Conservation (phyloP, 1,140 invertebrate species). For the Drosophila paulistorum region DNA sequence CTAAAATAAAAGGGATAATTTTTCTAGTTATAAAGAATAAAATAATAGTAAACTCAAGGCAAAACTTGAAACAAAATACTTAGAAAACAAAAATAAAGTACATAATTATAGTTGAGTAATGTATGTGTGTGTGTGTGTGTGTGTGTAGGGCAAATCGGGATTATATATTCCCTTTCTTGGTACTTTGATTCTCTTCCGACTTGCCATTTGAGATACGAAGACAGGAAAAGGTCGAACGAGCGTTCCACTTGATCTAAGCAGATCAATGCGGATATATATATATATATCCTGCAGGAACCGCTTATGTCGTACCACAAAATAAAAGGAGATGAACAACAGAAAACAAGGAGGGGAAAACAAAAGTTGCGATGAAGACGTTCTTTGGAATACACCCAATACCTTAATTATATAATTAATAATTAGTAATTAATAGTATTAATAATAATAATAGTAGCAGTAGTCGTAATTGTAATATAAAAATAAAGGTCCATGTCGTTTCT, state of each 20-base stretch:
- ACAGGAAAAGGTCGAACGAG: neutral
- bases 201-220: no score
- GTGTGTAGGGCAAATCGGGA: slow-evolving; percentile 18
- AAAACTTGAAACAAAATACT: slow-evolving; percentile 1
- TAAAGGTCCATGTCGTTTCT: no score
- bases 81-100: neutral
- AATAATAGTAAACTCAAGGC: neutral
- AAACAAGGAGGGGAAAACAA: neutral
- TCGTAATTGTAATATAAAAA: slow-evolving; percentile 28
- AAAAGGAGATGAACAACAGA: neutral
- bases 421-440: slow-evolving; percentile 25
- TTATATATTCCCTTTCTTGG: neutral
- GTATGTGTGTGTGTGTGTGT: slow-evolving; percentile 32
- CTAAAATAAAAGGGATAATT: slow-evolving; percentile 8
- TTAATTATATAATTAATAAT: slow-evolving; percentile 15
- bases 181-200: no score
- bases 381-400: slow-evolving; percentile 8
- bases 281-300: neutral
- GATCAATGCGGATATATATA: neutral
- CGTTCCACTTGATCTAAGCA: no score
- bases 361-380: slow-evolving; percentile 1
- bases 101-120: slow-evolving; percentile 9
- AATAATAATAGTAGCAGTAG: slow-evolving; percentile 26
- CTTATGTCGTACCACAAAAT: no score
- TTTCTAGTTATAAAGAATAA: slow-evolving; percentile 4